Conservation (phyloP, 2,113 vertebrate genomes). For the Raja brachyura region DNA sequence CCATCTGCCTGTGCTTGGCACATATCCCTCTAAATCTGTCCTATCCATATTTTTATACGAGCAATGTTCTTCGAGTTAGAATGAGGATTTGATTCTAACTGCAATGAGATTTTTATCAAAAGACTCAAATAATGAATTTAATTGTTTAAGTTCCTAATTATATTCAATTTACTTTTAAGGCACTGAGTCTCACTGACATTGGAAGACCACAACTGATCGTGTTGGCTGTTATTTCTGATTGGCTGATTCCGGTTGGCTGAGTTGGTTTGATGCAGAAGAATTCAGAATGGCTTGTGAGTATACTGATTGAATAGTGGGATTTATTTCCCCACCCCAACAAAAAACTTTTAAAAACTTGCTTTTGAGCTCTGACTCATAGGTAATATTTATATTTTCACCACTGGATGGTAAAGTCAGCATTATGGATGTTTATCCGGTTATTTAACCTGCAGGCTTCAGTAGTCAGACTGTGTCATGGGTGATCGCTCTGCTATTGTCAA, state of each 20-base stretch:
- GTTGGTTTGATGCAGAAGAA: neutral
- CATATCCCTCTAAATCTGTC: too few species aligned
- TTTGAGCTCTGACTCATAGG: neutral
- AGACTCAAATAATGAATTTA: neutral
- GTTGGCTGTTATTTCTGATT: neutral
- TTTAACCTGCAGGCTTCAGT: neutral
- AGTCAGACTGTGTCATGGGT: neutral
- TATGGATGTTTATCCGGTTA: neutral
- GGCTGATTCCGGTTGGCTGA: too few species aligned
- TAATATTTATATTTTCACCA: neutral
- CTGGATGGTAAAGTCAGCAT: too few species aligned
- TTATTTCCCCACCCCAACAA: neutral
- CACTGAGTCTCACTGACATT: neutral
- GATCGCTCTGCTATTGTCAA: too few species aligned
- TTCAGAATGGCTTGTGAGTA: neutral
- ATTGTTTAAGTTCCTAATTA: neutral
- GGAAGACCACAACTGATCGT: neutral
- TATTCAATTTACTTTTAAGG: neutral
- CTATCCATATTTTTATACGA: neutral
- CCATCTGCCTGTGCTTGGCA: too few species aligned
- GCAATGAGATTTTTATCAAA: neutral
- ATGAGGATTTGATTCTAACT: neutral
- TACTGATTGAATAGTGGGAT: neutral
- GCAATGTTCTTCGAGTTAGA: neutral
- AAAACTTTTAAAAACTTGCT: neutral